Conservation (phyloP, 2,797 vertebrate genomes). For the Pangasius krempfi region DNA sequence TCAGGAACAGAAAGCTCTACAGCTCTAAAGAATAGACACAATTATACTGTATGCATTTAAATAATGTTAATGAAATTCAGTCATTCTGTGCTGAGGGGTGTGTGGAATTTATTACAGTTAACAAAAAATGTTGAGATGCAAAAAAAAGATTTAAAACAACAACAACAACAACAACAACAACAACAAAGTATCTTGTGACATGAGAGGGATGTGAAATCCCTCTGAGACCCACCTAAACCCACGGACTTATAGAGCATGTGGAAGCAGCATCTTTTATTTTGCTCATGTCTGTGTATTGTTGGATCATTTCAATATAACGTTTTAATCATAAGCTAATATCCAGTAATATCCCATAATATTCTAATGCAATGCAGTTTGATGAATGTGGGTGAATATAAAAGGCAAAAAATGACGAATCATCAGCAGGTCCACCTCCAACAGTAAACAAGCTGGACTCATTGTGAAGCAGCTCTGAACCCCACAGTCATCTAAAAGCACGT, state of each 20-base stretch:
- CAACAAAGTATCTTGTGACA: not conserved
- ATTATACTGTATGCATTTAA: not conserved
- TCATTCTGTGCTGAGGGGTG: not conserved
- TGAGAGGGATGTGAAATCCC: not conserved
- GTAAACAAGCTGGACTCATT: not conserved
- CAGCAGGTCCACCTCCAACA: not conserved
- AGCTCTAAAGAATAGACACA: not conserved
- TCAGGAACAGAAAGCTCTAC: not conserved
- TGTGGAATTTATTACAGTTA: not conserved
- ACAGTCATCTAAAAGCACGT: constrained; percentile 10
- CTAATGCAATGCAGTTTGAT: not conserved
- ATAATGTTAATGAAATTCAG: not conserved
- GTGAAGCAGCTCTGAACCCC: not conserved
- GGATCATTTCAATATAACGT: not conserved
- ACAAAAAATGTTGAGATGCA: not conserved
- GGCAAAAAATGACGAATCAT: not conserved
- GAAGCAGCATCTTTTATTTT: not conserved
- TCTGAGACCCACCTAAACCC: not conserved
- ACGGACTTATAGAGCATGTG: not conserved
- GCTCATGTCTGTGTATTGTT: not conserved
- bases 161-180: not conserved
- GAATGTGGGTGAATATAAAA: not conserved
- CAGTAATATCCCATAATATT: not conserved
- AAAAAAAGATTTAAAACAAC: not conserved
- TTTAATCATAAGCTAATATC: not conserved